Evolutionary conservation across 2,797 vertebrate genomes (phyloP).

Genomic region (Schizopygopsis malacanthus): DNA sequence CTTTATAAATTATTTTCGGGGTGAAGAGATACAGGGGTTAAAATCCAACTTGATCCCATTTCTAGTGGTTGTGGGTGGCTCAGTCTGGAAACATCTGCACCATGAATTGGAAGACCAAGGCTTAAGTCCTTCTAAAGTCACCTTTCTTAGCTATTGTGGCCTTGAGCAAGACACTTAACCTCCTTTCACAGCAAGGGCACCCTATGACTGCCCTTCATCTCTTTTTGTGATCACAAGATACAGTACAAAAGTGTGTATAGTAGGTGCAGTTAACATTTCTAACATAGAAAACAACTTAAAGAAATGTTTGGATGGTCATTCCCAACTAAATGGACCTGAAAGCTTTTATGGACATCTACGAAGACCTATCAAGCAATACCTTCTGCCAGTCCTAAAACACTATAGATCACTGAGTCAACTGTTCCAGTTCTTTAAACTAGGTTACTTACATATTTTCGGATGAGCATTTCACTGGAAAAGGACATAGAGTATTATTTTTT

Average conservation of each 20-base stretch:
- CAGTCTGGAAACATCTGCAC: neutral
- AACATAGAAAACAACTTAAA: slow-evolving; percentile 1
- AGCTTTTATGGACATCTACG: neutral
- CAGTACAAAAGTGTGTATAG: neutral
- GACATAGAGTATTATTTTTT: slow-evolving; percentile 1
- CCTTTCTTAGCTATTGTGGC: slow-evolving; percentile 26
- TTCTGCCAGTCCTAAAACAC: neutral
- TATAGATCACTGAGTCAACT: slow-evolving; percentile 24
- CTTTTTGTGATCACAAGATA: neutral
- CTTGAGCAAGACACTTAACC: slow-evolving; percentile 33
- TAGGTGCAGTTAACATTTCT: neutral
- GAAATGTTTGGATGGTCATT: neutral
- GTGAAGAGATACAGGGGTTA: slow-evolving; percentile 25
- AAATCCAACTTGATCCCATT: slow-evolving; percentile 37
- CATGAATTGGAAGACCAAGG: slow-evolving; percentile 14
- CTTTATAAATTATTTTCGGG: slow-evolving; percentile 5
- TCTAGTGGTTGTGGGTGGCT: slow-evolving; percentile 12
- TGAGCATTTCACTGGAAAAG: slow-evolving; percentile 11
- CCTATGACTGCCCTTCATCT: neutral
- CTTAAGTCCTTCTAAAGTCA: slow-evolving; percentile 23
- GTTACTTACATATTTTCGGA: neutral
- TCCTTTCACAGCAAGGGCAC: slow-evolving; percentile 1
- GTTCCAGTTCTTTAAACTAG: slow-evolving; percentile 19
- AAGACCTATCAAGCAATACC: neutral
- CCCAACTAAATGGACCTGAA: neutral